Percentiles rank a stretch among this genome's conserved stretches.
Evolutionary conservation across 2,797 vertebrate species (phyloP).

Genomic region (Kryptopterus vitreolus): DNA sequence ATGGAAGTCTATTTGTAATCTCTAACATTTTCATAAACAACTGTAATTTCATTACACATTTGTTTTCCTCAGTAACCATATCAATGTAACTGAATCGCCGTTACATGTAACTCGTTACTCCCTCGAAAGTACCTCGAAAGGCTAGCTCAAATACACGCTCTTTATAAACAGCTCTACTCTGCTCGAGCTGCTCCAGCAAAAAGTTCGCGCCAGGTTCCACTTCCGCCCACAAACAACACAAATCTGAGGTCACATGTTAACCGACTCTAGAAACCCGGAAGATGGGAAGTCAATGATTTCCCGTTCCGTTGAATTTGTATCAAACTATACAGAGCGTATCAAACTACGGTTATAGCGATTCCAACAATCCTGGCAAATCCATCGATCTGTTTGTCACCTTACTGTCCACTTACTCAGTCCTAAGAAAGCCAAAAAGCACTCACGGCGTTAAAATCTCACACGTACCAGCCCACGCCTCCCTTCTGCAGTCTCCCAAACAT

Average conservation of each 20-base stretch:
- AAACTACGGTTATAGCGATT: not conserved
- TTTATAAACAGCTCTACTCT: not conserved
- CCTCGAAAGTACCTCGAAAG: too few relatives aligned
- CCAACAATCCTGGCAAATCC: not conserved
- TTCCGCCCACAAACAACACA: not conserved
- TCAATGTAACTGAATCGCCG: too few relatives aligned
- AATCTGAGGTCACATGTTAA: not conserved
- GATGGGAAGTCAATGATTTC: not conserved
- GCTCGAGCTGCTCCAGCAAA: not conserved
- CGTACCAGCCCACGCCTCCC: slow-evolving; percentile 40
- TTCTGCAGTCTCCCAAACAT: slow-evolving; percentile 55
- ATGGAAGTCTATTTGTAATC: too few relatives aligned
- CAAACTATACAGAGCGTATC: not conserved
- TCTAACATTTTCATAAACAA: too few relatives aligned
- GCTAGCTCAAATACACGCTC: not conserved
- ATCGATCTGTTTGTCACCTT: not conserved
- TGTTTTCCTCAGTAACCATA: too few relatives aligned
- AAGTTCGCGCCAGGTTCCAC: not conserved
- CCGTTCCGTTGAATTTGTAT: not conserved
- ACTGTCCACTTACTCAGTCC: not conserved
- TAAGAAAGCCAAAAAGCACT: not conserved
- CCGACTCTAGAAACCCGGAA: not conserved
- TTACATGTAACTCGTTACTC: too few relatives aligned
- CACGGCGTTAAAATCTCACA: not conserved
- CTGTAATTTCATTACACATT: too few relatives aligned